Base-by-base conservation (phyloP, 1,140 invertebrate genomes). In the Heliconius hermathena region DNA sequence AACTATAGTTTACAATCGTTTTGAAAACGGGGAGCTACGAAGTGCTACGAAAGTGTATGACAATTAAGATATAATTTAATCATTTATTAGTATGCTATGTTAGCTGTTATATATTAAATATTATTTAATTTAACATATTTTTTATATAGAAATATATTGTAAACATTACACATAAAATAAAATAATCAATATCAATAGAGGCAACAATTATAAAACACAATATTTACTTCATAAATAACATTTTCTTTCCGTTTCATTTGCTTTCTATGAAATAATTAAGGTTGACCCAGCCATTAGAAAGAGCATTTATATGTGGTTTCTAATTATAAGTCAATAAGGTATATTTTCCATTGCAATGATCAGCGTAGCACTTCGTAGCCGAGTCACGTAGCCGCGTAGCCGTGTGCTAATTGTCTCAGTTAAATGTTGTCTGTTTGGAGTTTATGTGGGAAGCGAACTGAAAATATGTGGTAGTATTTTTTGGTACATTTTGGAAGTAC, bases 301-400 rank as follows among this genome's bases (percentile, higher is more conserved):
- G 8, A n/a, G 26, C 1, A 66, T 29, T 26, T 22, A 29, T 26
- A 11, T 66, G 4, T 66, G 9, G 22, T 29, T 13, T 29, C 22
- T 66, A 26, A 57, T 29, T 16, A 6, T 16, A 29, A 26, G 22
- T 26, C 1, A 66, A 29, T 66, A 66, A 11, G 22, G 60, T 29
- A 13, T 66, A 66, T 66, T 29, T 66, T 66, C 60, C 60, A 66
- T 66, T 66, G 26, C 60, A 66, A 29, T n/a, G 60, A n/a, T 46
- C 36, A 9, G n/a, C 38, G 74, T 76, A 76, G 60, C 74, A 49
- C n/a, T 76, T 76, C 33, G 74, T 76, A 76, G 74, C 29, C 36
- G n/a, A 26, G 38, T 76, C 60, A 76, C 74, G 74, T 76, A 76
- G 74, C 74, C 13, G 22, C 60, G 74, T 76, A 76, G 74, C 74